Evolutionary conservation across 2,888 invertebrate genomes (phyloP).

Genomic region (Synanthedon tipuliformis): DNA sequence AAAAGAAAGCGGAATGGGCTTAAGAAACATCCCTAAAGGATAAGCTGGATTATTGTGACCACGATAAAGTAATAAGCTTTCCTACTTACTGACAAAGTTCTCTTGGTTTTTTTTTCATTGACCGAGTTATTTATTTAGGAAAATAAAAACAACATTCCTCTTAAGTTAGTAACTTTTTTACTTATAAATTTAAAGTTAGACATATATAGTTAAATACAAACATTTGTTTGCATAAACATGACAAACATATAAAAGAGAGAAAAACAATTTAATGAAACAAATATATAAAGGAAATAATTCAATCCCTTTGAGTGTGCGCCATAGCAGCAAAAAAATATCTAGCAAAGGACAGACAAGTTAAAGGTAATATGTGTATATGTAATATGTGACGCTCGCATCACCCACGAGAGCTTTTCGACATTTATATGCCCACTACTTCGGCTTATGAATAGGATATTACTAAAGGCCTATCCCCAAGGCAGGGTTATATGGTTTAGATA

Average conservation of each 20-base stretch:
- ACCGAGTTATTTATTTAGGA: background rate
- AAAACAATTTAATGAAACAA: too few relatives aligned
- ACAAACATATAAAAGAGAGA: too few relatives aligned
- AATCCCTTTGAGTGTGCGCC: too few relatives aligned
- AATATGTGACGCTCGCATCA: background rate
- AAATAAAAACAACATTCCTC: background rate
- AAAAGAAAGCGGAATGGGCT: background rate
- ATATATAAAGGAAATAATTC: too few relatives aligned
- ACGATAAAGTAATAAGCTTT: background rate
- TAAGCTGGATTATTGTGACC: background rate
- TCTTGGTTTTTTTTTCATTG: background rate
- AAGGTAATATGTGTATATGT: background rate
- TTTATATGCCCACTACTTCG: conserved; percentile 25
- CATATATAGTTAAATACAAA: too few relatives aligned
- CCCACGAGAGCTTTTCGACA: conserved; percentile 11
- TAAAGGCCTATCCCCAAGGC: conserved; percentile 29
- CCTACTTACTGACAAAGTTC: background rate
- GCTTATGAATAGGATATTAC: conserved; percentile 48
- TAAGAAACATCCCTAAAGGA: background rate
- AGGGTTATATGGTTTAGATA: conserved; percentile 37
- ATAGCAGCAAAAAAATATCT: too few relatives aligned
- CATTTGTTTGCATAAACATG: too few relatives aligned
- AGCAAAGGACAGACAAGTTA: too few relatives aligned
- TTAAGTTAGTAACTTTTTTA: too few relatives aligned
- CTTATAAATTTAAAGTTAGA: too few relatives aligned